These are phyloP conservation scores for Heliocidaris erythrogramma DNA, from an alignment of 35 echinoderm and acorn worm species.

Conservation along the genomic window DNA sequence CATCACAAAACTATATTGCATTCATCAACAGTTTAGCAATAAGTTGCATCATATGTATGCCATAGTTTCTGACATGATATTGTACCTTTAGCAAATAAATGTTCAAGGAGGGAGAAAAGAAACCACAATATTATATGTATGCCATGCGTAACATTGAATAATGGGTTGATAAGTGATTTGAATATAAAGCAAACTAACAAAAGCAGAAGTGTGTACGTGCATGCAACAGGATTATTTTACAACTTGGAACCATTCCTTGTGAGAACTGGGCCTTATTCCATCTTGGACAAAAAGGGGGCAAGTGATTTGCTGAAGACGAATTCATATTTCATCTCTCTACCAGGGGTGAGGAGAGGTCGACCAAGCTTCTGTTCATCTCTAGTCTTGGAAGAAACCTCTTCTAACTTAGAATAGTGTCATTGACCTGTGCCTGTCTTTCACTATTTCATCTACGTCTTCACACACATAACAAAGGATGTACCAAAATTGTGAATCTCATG, in stretches of 20 bases:
- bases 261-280: background rate
- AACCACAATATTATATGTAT: too few species aligned
- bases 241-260: background rate
- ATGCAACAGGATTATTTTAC: too few species aligned
- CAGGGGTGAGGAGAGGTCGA: constrained; percentile 5
- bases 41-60: too few species aligned
- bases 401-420: background rate
- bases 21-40: too few species aligned
- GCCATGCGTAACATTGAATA: too few species aligned
- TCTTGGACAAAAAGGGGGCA: background rate
- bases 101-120: too few species aligned
- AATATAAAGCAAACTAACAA: background rate
- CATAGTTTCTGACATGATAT: too few species aligned
- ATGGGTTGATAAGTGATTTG: too few species aligned
- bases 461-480: background rate
- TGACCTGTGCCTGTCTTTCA: background rate
- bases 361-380: background rate
- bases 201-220: background rate
- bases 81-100: too few species aligned
- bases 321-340: constrained; percentile 9
- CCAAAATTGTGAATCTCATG: too few species aligned
- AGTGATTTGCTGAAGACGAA: background rate
- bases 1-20: too few species aligned
- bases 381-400: background rate
- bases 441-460: background rate